Base-by-base conservation (phyloP, 1,140 invertebrate genomes). In the Thaumatotibia leucotreta region DNA sequence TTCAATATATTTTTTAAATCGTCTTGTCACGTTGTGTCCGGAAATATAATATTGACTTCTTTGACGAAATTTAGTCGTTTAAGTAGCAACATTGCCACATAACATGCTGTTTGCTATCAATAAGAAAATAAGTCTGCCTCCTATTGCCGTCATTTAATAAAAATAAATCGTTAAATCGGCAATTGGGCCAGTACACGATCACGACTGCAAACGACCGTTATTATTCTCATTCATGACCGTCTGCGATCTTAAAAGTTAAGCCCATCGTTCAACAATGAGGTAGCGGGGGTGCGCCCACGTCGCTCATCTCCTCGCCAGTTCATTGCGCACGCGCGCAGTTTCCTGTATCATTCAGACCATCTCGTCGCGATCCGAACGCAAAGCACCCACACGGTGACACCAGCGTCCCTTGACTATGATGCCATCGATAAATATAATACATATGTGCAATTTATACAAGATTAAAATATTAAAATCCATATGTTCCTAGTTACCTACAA, bases 231-330 rank as follows among this genome's bases (percentile, higher is more conserved):
- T 58, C 52, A 58, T 58, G 52, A 58, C 24, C 24, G 52, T 58
- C 52, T 58, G 52, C 27, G 52, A 29, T 58, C 68, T 70, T 66
- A 72, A 67, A 64, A 68, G 32, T 64, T 64, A 58, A 68, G 74
- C 61, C 76, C 82, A 82, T 78, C 85, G 79, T 81, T 74, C 63
- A 67, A 77, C 75, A 79, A 86, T 74, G 70, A 81, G 67, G 61
- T 68, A 63, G 78, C 77, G 79, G 80, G 81, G 84, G 79, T 82
- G 82, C 84, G 79, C 86, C 86, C 79, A 89, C 86, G 76, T 79
- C 65, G 75, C 75, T 85, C 81, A 87, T 89, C 84, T 83, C 72
- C 61, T 76, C 80, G 84, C 83, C 82, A 83, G 73, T 77, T 86
- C 72, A 86, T 75, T 70, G 81, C 78, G 83, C 86, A 86, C 83